Base-by-base conservation (phyloP, 2,113 vertebrate genomes). In the Phaethon lepturus region DNA sequence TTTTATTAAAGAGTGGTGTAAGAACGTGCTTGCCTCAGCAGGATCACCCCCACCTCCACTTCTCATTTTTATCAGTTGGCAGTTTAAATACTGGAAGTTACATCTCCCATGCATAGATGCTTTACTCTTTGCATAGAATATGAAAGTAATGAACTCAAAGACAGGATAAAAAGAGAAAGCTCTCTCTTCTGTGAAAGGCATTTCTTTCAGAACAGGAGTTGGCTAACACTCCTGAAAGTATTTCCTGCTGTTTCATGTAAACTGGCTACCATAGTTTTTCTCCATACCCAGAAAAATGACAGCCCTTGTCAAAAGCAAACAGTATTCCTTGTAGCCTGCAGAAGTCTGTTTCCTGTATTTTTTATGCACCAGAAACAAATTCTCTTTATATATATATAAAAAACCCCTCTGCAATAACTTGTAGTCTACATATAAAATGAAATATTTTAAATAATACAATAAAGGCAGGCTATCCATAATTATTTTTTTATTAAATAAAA, bases 401-500 rank as follows among this genome's bases (percentile, higher is more conserved):
- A 77, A 82, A 91, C 63, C 40, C 63, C 40, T 64, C 81, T 66
- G 78, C 66, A 91, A 87, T 87, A 86, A 87, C 86, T 84, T 91
- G 60, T 95, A 95, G 58, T 68, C 58, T 75, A 93, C 97, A 93
- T 90, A 87, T 96, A 97, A 98, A 97, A 95, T 94, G 95, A 96
- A 97, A 92, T 95, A 97, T 95, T 98, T 98, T 96, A 97, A 98
- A 98, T 97, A 98, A 82, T 96, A 98, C 93, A 95, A 96, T 96
- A 97, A 97, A 98, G 93, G 55, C 89, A 95, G 75, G 80, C 88
- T 95, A 97, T 94, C 69, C 75, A 93, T 96, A 98, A 98, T 97
- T 95, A 97, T 97, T 98, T 98, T 98, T 93, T 95, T 73, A 94
- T 97, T 98, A 98, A 97, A 98, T 98, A 98, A 98, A 98, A 98